phyloP scores from a whole-genome alignment of 2,113 vertebrate genomes.

The Psittacara wagleri region DNA sequence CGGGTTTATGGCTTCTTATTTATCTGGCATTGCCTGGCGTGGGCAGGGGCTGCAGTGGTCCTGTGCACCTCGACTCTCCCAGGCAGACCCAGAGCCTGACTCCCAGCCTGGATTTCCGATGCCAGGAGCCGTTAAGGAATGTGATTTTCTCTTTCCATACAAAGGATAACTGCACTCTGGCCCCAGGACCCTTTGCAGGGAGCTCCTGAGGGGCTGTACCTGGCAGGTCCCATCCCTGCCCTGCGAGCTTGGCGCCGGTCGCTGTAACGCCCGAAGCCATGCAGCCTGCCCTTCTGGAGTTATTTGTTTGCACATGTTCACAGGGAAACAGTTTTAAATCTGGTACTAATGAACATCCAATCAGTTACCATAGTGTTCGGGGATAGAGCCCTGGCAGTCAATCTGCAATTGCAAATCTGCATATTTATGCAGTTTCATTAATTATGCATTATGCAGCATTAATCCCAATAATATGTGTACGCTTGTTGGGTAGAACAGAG shows the following conservation, averaged over 20 bases:
- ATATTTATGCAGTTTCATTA: slow-evolving; percentile 73
- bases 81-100: neutral
- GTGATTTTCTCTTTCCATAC: neutral
- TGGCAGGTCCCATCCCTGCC: neutral
- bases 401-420: slow-evolving; percentile 72
- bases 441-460: slow-evolving; percentile 68
- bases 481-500: slow-evolving; percentile 32
- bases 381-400: slow-evolving; percentile 61
- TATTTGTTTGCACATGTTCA: slow-evolving; percentile 25
- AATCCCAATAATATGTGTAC: slow-evolving; percentile 56
- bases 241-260: neutral
- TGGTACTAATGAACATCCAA: slow-evolving; percentile 61
- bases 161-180: neutral
- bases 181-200: neutral
- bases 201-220: neutral
- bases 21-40: neutral
- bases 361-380: slow-evolving; percentile 49
- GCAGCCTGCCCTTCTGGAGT: neutral
- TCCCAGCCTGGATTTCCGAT: neutral
- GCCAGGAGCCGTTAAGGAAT: neutral
- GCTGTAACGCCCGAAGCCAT: neutral
- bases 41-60: neutral
- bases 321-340: slow-evolving; percentile 26
- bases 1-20: rapidly evolving
- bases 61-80: neutral